Percentiles rank a stretch among this genome's conserved stretches.
phyloP scores from a whole-genome alignment of 2,113 vertebrate genomes.

The Picathartes gymnocephalus region DNA sequence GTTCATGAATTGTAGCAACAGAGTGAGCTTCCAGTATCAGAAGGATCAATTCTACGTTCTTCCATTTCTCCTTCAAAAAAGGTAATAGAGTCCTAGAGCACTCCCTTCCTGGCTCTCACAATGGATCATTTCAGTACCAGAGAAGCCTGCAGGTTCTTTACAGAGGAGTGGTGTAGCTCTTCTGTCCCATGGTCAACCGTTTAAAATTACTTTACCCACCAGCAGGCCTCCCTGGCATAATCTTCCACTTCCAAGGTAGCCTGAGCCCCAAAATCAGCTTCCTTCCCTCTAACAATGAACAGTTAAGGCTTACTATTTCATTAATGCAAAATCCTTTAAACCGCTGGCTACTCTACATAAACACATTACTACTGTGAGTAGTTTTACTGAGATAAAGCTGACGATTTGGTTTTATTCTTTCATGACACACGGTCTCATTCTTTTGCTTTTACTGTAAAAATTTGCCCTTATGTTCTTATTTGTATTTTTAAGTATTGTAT shows the following conservation, averaged over 20 bases:
- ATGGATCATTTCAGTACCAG: not conserved
- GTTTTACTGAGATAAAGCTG: not conserved
- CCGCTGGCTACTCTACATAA: not conserved
- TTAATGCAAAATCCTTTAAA: not conserved
- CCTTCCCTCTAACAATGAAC: not conserved
- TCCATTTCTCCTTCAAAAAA: not conserved
- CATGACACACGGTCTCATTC: not conserved
- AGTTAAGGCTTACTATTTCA: not conserved
- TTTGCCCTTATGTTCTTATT: not conserved
- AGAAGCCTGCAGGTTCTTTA: not conserved
- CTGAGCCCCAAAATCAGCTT: not conserved
- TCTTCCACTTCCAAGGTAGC: not conserved
- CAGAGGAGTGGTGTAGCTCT: not conserved
- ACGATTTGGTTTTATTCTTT: not conserved
- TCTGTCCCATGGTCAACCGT: not conserved
- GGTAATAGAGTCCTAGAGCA: not conserved
- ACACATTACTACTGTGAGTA: not conserved
- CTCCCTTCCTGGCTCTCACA: not conserved
- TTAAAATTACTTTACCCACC: not conserved
- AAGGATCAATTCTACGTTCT: not conserved
- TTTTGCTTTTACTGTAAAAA: not conserved
- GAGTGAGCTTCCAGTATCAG: not conserved
- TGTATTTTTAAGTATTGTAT: not conserved
- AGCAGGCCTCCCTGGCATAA: not conserved
- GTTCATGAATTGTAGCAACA: not conserved